Base-by-base conservation (phyloP, 2,113 vertebrate species). In the Clarias batrachus region DNA sequence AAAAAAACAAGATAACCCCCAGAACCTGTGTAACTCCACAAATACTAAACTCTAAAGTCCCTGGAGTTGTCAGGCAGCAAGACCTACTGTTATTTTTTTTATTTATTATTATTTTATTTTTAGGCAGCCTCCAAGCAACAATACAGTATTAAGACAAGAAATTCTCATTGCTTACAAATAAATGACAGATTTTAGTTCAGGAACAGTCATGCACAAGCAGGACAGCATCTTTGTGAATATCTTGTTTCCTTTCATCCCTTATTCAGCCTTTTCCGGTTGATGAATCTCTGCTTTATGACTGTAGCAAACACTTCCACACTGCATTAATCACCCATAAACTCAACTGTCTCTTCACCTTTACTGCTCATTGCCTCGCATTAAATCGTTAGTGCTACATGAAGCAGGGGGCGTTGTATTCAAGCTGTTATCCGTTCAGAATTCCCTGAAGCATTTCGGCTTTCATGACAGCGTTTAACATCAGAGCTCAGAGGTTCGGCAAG, bases 331-430 rank as follows among this genome's bases (percentile, higher is more conserved):
- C 52, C 52, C 60, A 59, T 60, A 68, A 85, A 62, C 25, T 9
- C 62, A 19, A 48, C 70, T 68, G 54, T 89, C 80, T 79, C 41
- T 70, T 70, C 77, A 48, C 33, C 54, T 77, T 83, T 21, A 59
- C 59, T 70, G 59, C 78, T 54, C 33, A 87, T 84, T 80, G 77
- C 25, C 4, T 52, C 33, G 33, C 57, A 63, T 57, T 87, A 84
- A 84, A 81, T 66, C 83, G 12, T 74, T 63, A 54, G 25, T 65
- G 33, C 79, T 6, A 27, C 74, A 2, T 7, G 65, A 84, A 89
- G 62, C 70, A 82, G 83, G 57, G 71, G 16, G n/a, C 62, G 65
- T 82, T 68, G 70, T 82, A 37, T 73, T 85, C 25, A 59, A 82
- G 81, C 81, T 62, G 73, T 88, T 80, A 63, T 48, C 60, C 3